Conservation (phyloP, 2,797 vertebrate species). For the Hephaestus fuliginosus region DNA sequence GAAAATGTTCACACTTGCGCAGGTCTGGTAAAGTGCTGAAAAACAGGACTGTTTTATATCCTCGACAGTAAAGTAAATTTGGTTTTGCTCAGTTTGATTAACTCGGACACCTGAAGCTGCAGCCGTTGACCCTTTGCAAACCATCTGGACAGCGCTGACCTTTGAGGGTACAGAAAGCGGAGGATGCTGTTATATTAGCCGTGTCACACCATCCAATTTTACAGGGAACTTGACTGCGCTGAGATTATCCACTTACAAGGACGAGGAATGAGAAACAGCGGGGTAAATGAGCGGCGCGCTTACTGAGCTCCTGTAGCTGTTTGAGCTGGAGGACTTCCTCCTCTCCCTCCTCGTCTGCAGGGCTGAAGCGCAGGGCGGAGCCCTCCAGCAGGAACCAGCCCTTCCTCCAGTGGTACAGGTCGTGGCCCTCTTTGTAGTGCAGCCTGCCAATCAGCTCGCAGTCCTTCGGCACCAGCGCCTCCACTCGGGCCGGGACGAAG, state of each 20-base stretch:
- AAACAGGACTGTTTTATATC: neutral
- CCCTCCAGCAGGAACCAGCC: constrained; percentile 95
- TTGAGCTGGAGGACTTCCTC: constrained; percentile 91
- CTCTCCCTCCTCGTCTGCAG: constrained; percentile 82
- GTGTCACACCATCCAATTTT: neutral
- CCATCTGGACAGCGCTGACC: neutral
- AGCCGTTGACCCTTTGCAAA: neutral
- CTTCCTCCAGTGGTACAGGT: constrained; percentile 92
- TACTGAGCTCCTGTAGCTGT: constrained; percentile 96
- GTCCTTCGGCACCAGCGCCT: constrained; percentile 87
- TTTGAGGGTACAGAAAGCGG: neutral
- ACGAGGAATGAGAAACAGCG: neutral
- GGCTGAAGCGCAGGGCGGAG: constrained; percentile 89
- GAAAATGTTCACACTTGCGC: neutral
- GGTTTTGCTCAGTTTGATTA: neutral
- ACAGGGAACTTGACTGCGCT: neutral
- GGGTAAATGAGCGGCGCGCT: constrained; percentile 65
- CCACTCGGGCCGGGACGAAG: constrained; percentile 89
- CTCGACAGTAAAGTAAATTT: neutral
- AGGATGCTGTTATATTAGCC: neutral
- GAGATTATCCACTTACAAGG: neutral
- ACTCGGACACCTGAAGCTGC: neutral
- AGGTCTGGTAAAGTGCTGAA: neutral
- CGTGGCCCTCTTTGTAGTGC: constrained; percentile 95
- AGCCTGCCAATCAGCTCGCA: constrained; percentile 92